Percentiles rank a stretch among this genome's conserved stretches.
Evolutionary conservation across 1,140 invertebrate species (phyloP).

Genomic region (Parasteatoda tepidariorum): DNA sequence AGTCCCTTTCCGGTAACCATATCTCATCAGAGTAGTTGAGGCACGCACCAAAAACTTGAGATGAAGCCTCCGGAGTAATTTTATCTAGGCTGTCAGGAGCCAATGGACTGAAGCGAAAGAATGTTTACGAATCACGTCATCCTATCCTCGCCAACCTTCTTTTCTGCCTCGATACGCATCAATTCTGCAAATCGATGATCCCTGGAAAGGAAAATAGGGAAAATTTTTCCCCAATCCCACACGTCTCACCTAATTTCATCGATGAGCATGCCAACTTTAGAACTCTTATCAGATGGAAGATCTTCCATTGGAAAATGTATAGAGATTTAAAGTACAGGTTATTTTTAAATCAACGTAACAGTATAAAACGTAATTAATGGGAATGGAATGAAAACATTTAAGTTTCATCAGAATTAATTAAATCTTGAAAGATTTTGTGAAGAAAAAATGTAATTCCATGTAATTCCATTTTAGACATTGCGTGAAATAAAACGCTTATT

Average conservation of each 20-base stretch:
- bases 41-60: neutral
- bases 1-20: neutral
- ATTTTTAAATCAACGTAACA: too few relatives aligned
- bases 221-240: constrained; percentile 9
- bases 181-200: constrained; percentile 23
- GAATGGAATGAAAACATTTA: too few relatives aligned
- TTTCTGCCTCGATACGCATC: constrained; percentile 19
- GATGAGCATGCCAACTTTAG: too few relatives aligned
- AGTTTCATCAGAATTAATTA: too few relatives aligned
- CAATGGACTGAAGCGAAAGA: constrained; percentile 31
- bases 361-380: too few relatives aligned
- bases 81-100: constrained; percentile 40
- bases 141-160: constrained; percentile 23
- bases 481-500: too few relatives aligned
- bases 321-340: too few relatives aligned
- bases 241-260: constrained; percentile 19
- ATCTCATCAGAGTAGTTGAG: constrained; percentile 21
- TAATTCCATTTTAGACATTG: too few relatives aligned
- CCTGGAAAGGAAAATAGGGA: constrained; percentile 4
- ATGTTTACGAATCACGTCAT: constrained; percentile 53
- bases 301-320: too few relatives aligned
- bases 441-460: too few relatives aligned
- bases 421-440: too few relatives aligned
- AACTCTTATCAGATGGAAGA: too few relatives aligned
- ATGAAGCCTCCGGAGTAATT: constrained; percentile 19